Evolutionary conservation across 2,797 vertebrate species (phyloP).

Genomic region (Bufotes viridis): DNA sequence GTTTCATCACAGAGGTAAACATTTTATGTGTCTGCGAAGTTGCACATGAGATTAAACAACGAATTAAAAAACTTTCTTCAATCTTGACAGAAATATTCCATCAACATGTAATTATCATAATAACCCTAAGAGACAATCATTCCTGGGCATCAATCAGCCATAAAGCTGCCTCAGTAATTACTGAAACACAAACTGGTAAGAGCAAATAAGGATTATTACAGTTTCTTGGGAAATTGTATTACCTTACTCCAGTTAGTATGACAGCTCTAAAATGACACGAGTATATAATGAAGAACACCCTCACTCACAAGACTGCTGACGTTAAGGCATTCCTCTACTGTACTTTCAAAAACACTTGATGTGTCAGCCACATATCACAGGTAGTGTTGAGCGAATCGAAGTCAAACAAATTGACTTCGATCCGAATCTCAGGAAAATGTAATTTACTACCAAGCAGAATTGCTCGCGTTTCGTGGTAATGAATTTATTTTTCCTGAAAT

Average conservation of each 20-base stretch:
- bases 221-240: background rate
- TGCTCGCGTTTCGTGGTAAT: too few relatives aligned
- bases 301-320: too few relatives aligned
- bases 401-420: too few relatives aligned
- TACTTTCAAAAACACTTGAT: too few relatives aligned
- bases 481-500: too few relatives aligned
- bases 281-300: background rate
- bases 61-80: conserved; percentile 14
- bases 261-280: background rate
- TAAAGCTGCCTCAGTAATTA: conserved; percentile 11
- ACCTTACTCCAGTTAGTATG: too few relatives aligned
- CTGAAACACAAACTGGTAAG: conserved; percentile 23
- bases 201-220: background rate
- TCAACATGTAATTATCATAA: conserved; percentile 54
- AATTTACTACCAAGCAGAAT: too few relatives aligned
- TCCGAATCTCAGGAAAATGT: too few relatives aligned
- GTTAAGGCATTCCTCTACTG: too few relatives aligned
- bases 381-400: too few relatives aligned
- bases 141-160: conserved; percentile 37
- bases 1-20: background rate
- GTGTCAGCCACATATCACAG: too few relatives aligned
- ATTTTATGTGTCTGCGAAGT: background rate
- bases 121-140: conserved; percentile 26
- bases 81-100: conserved; percentile 29
- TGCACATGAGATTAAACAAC: conserved; percentile 11